A percentile compares a stretch with the other conserved stretches of the same genome.
Evolutionary conservation across 2,888 invertebrate species (phyloP).

Genomic region (Nomada ferruginata): DNA sequence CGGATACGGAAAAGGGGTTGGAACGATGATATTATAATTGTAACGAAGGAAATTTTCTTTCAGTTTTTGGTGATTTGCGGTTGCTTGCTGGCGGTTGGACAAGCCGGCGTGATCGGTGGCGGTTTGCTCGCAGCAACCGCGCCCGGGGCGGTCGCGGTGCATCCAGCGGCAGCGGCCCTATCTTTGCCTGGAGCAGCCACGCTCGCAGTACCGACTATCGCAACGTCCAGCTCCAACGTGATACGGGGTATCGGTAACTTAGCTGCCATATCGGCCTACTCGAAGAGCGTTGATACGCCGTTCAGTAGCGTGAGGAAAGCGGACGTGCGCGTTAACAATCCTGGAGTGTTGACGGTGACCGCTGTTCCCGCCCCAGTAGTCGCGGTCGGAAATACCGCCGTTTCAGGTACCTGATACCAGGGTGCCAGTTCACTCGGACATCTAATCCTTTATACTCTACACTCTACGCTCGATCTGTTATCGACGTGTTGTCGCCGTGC

Average conservation of each 20-base stretch:
- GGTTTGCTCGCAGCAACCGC: slow-evolving; percentile 66
- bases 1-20: no score
- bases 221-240: slow-evolving; percentile 68
- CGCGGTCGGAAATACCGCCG: slow-evolving; percentile 64
- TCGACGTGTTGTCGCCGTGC: not conserved
- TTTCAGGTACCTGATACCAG: slow-evolving; percentile 66
- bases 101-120: slow-evolving; percentile 74
- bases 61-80: slow-evolving; percentile 73
- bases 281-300: slow-evolving; percentile 69
- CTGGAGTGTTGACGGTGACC: slow-evolving; percentile 67
- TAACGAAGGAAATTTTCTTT: not conserved
- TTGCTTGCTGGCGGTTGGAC: slow-evolving; percentile 75
- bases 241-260: slow-evolving; percentile 73
- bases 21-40: not conserved
- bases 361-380: slow-evolving; percentile 62
- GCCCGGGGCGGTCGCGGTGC: slow-evolving; percentile 61
- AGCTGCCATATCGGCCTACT: slow-evolving; percentile 65
- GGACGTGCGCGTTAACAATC: slow-evolving; percentile 71
- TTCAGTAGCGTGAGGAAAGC: slow-evolving; percentile 72
- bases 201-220: slow-evolving; percentile 61
- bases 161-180: slow-evolving; percentile 55
- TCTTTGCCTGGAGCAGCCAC: slow-evolving; percentile 46
- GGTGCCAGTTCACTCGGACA: slow-evolving; percentile 39
- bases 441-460: not conserved
- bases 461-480: not conserved